Conservation (phyloP, 2,888 invertebrate genomes). For the Caenorhabditis sp. region DNA sequence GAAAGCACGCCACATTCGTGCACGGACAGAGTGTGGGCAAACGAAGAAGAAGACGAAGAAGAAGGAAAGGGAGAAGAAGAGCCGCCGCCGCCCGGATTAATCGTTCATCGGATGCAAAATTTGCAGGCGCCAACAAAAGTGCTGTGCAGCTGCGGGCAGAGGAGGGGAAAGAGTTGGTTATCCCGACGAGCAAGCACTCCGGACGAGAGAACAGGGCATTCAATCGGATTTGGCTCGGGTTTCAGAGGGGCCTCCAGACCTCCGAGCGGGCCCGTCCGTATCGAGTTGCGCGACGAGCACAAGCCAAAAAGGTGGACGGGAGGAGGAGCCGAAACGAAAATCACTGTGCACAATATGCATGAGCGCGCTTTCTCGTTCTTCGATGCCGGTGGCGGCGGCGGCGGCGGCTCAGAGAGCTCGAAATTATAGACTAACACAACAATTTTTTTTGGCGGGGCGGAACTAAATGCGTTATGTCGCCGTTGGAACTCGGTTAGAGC, state of each 20-base stretch:
- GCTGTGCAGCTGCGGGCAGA: neutral
- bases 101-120: constrained; percentile 48
- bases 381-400: neutral
- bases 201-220: constrained; percentile 29
- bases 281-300: constrained; percentile 26
- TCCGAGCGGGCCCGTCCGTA: constrained; percentile 6
- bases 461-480: constrained; percentile 21
- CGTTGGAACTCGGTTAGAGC: constrained; percentile 13
- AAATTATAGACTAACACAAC: constrained; percentile 37
- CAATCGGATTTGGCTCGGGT: constrained; percentile 37
- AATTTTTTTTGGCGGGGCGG: constrained; percentile 12
- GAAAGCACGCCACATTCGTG: constrained; percentile 8
- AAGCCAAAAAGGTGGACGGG: neutral
- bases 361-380: constrained; percentile 16
- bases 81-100: constrained; percentile 21
- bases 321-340: neutral
- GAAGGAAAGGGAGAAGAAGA: constrained; percentile 6
- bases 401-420: neutral
- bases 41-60: constrained; percentile 2
- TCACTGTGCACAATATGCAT: constrained; percentile 38
- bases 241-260: constrained; percentile 14
- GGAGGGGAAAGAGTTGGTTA: constrained; percentile 17
- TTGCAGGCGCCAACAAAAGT: constrained; percentile 31
- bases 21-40: too few relatives aligned
- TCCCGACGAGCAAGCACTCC: neutral